Conservation (phyloP, 2,888 invertebrate genomes). For the Dryadula phaetusa region DNA sequence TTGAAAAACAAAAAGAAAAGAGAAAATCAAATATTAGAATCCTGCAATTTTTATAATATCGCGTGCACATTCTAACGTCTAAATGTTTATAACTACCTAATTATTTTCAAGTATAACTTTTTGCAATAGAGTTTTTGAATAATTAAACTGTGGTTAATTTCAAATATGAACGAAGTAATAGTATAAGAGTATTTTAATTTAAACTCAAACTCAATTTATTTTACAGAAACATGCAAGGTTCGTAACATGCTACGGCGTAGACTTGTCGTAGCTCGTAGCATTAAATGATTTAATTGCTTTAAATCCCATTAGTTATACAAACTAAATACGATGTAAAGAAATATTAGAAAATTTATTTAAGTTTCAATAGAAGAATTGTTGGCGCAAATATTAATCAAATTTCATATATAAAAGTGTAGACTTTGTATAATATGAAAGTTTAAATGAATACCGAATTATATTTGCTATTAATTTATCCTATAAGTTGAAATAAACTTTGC, state of each 20-base stretch:
- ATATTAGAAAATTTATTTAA: background rate
- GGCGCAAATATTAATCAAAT: too few species aligned
- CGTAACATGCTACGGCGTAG: conserved; percentile 19
- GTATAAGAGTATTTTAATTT: background rate
- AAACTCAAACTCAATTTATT: background rate
- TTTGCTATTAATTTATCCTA: too few species aligned
- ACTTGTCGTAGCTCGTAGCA: background rate
- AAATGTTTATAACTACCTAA: background rate
- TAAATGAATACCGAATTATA: too few species aligned
- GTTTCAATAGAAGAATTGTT: too few species aligned
- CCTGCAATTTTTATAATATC: too few species aligned
- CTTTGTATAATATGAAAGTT: too few species aligned
- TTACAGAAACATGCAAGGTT: background rate
- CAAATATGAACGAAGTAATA: background rate
- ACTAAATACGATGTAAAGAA: background rate
- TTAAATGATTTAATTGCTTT: background rate
- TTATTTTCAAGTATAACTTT: background rate
- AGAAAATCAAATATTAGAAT: too few species aligned
- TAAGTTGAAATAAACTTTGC: too few species aligned
- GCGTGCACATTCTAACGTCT: too few species aligned
- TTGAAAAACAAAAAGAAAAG: too few species aligned
- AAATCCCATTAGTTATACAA: background rate
- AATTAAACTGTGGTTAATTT: background rate
- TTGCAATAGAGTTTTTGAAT: background rate
- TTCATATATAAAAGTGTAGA: too few species aligned